Evolutionary conservation across 2,797 vertebrate genomes (phyloP).

Genomic region (Sparidentex hasta): DNA sequence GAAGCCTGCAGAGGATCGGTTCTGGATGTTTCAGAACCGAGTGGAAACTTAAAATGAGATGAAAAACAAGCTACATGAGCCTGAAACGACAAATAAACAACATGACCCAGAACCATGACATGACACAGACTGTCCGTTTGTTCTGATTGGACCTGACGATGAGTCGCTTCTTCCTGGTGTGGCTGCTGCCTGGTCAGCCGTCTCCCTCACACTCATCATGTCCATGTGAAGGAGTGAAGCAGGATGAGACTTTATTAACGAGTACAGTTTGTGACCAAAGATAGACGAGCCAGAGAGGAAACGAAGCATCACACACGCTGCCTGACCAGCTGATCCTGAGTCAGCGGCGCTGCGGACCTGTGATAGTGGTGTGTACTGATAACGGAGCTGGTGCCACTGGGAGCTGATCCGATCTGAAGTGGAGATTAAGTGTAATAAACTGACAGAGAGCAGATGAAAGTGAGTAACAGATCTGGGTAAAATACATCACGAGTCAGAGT

Average conservation of each 20-base stretch:
- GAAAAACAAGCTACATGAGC: too few relatives aligned
- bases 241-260: background rate
- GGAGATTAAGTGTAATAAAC: slow-evolving; percentile 9
- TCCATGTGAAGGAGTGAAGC: background rate
- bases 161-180: background rate
- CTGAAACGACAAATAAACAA: too few relatives aligned
- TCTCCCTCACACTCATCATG: too few relatives aligned
- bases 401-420: slow-evolving; percentile 5
- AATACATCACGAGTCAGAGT: background rate
- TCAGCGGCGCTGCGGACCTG: background rate
- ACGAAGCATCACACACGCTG: background rate
- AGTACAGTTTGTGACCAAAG: background rate
- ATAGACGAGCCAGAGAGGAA: background rate
- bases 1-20: background rate
- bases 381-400: background rate
- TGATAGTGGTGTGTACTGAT: background rate
- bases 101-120: too few relatives aligned
- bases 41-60: too few relatives aligned
- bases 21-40: too few relatives aligned
- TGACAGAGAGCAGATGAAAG: background rate
- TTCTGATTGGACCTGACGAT: background rate
- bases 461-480: background rate
- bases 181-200: too few relatives aligned
- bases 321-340: slow-evolving; percentile 6
- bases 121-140: background rate